Conservation (phyloP, 2,113 vertebrate species). For the Enhydra lutris region DNA sequence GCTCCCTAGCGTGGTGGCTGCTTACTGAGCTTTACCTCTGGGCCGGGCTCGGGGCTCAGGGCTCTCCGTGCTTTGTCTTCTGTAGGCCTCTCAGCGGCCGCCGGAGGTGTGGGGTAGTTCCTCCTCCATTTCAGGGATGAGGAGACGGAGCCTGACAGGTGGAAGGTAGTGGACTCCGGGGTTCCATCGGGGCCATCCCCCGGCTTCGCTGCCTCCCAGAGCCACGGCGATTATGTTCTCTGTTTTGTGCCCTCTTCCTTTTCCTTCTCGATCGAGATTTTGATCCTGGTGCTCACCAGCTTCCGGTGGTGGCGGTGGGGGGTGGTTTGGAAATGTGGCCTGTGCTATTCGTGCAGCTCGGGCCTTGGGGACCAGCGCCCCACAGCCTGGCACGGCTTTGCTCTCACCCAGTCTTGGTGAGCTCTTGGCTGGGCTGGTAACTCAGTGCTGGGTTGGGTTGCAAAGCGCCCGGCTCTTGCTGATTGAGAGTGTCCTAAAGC, state of each 20-base stretch:
- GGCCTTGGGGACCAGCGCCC: background rate
- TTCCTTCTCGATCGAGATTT: background rate
- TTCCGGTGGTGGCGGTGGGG: background rate
- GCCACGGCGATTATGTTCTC: background rate
- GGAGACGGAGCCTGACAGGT: background rate
- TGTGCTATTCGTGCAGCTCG: accelerated
- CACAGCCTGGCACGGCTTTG: accelerated
- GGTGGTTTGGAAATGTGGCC: background rate
- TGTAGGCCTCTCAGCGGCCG: background rate
- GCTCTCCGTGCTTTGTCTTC: accelerated
- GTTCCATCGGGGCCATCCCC: accelerated
- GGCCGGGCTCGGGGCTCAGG: background rate
- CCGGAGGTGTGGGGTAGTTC: background rate
- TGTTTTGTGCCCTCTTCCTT: background rate
- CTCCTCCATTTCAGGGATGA: background rate
- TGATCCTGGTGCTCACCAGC: background rate
- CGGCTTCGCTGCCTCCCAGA: background rate
- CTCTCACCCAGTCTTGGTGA: background rate
- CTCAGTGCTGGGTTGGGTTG: background rate
- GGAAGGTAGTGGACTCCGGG: background rate
- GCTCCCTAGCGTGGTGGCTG: accelerated
- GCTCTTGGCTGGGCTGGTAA: accelerated
- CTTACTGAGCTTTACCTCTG: background rate
- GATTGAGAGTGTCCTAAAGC: background rate
- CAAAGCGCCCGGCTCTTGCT: background rate